These are phyloP conservation scores for Chrosomus eos DNA, from an alignment of 2,797 vertebrate species.

Conservation along the genomic window DNA sequence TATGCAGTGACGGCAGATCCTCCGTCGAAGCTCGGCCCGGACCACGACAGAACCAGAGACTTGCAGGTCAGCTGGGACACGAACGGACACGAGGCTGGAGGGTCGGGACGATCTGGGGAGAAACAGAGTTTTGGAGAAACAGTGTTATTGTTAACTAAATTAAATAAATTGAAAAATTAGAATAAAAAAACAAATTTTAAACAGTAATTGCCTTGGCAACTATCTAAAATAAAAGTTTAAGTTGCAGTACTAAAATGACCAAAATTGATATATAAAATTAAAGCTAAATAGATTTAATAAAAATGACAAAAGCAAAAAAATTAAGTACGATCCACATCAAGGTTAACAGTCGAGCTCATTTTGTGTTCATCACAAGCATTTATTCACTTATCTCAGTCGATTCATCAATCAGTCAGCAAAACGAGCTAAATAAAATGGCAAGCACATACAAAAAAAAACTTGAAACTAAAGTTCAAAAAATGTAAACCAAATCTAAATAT, in stretches of 20 bases:
- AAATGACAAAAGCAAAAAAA: no score
- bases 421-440: no score
- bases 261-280: no score
- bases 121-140: neutral
- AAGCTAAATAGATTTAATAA: no score
- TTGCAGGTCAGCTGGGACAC: constrained; percentile 72
- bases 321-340: constrained; percentile 39
- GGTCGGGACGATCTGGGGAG: constrained; percentile 74
- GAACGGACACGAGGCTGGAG: constrained; percentile 76
- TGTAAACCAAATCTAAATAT: no score
- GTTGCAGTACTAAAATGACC: no score
- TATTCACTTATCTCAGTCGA: constrained; percentile 62
- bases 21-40: constrained; percentile 80
- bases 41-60: constrained; percentile 82
- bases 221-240: no score
- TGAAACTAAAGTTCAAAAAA: no score
- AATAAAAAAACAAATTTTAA: no score
- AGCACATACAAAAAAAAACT: no score
- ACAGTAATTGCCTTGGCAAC: no score
- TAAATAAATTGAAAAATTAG: no score
- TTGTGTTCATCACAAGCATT: constrained; percentile 57
- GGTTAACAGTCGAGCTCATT: constrained; percentile 56
- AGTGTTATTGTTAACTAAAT: neutral
- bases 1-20: constrained; percentile 79
- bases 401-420: constrained; percentile 61